phyloP scores from a whole-genome alignment of 2,113 vertebrate genomes.

The Chascanopsetta lugubris region DNA sequence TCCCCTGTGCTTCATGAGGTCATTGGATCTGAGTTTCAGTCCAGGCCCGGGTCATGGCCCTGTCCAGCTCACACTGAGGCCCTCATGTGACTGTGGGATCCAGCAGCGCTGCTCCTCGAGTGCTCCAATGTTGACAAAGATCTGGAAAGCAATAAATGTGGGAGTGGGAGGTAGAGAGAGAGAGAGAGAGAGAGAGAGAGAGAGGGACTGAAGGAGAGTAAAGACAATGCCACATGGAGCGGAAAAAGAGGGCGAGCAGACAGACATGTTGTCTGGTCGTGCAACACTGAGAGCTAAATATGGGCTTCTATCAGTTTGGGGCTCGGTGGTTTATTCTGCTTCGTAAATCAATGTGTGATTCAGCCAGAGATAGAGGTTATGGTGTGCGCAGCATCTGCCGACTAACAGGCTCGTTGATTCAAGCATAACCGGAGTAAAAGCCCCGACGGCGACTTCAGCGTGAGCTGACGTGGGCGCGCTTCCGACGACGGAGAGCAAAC shows the following conservation, averaged over 20 bases:
- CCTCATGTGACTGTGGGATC: constrained; percentile 67
- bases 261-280: constrained; percentile 12
- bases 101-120: constrained; percentile 48
- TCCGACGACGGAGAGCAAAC: not conserved
- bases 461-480: constrained; percentile 3
- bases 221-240: constrained; percentile 1
- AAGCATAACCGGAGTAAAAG: constrained; percentile 14
- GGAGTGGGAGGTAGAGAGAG: constrained; percentile 27
- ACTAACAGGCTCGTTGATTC: constrained; percentile 9
- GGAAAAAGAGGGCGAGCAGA: constrained; percentile 12
- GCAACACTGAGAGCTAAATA: constrained; percentile 41
- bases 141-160: constrained; percentile 45
- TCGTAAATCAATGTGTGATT: constrained; percentile 48
- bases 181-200: constrained; percentile 23
- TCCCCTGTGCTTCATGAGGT: constrained; percentile 70
- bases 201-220: constrained; percentile 20
- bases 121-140: constrained; percentile 52
- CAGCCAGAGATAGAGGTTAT: constrained; percentile 2
- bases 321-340: constrained; percentile 51
- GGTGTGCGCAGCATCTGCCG: constrained; percentile 31
- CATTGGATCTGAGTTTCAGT: constrained; percentile 70
- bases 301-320: constrained; percentile 16
- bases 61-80: constrained; percentile 61
- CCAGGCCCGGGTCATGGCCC: constrained; percentile 50
- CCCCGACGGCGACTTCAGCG: constrained; percentile 5